A percentile compares a stretch with the other conserved stretches of the same genome.
Conservation (phyloP, 2,888 invertebrate species). For the Gastracanthus pulcherrimus region DNA sequence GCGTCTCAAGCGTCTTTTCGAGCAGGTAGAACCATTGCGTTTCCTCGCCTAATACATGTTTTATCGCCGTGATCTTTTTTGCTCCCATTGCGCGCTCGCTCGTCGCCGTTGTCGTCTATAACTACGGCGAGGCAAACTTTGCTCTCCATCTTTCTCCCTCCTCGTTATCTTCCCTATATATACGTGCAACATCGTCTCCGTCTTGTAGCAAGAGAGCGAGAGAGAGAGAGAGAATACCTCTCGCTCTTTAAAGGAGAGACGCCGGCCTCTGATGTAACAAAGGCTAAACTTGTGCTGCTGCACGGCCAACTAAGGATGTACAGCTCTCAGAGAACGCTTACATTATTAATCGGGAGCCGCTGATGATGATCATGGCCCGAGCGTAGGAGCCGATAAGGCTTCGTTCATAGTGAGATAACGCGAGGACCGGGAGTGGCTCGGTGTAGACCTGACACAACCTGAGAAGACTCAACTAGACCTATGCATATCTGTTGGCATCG, state of each 20-base stretch:
- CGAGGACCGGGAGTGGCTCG: no score
- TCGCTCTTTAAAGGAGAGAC: neutral
- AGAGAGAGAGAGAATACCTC: no score
- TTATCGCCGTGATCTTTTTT: neutral
- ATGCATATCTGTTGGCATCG: no score
- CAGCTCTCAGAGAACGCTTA: conserved; percentile 9
- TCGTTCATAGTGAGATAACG: no score
- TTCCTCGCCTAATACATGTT: neutral
- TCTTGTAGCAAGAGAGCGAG: neutral
- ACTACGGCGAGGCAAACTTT: neutral
- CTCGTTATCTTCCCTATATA: neutral
- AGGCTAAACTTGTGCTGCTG: conserved; percentile 17
- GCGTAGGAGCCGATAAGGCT: no score
- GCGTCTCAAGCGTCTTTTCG: neutral
- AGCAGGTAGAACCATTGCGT: no score
- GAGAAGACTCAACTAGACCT: no score
- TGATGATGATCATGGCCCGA: no score
- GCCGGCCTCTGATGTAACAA: neutral
- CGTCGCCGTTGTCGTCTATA: neutral
- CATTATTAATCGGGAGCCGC: conserved; percentile 34
- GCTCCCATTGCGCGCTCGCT: neutral
- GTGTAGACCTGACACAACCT: no score
- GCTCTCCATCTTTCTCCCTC: neutral
- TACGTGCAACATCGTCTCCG: neutral
- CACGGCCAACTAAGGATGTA: conserved; percentile 11